Evolutionary conservation across 2,888 invertebrate genomes (phyloP).

Genomic region (Portevinia maculata): DNA sequence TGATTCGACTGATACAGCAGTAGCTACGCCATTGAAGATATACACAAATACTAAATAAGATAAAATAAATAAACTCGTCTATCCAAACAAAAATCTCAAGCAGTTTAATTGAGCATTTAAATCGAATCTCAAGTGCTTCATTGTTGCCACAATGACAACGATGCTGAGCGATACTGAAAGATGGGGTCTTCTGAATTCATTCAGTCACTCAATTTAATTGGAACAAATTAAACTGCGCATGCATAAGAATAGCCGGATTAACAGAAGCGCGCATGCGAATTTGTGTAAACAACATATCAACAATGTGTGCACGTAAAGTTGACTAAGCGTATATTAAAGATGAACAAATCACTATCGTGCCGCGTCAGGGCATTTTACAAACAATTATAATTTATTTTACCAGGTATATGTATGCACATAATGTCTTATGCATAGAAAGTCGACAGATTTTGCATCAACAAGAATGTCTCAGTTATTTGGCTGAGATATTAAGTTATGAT

Average conservation of each 20-base stretch:
- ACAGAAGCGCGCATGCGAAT: slow-evolving; percentile 13
- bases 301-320: background rate
- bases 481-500: too few relatives aligned
- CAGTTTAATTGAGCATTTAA: background rate
- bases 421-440: background rate
- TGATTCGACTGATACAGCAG: too few relatives aligned
- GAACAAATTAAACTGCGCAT: slow-evolving; percentile 54
- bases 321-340: background rate
- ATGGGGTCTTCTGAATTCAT: slow-evolving; percentile 26
- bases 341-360: background rate
- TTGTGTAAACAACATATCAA: background rate
- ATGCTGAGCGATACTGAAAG: background rate
- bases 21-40: too few relatives aligned
- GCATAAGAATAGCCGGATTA: slow-evolving; percentile 27
- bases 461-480: background rate
- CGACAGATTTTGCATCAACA: background rate
- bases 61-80: too few relatives aligned
- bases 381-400: too few relatives aligned
- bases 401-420: background rate
- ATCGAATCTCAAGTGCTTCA: slow-evolving; percentile 1
- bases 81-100: background rate
- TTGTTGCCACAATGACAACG: background rate
- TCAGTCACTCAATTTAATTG: slow-evolving; percentile 43
- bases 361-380: background rate
- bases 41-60: background rate